Base-by-base conservation (phyloP, 1,140 invertebrate genomes). In the Drosophila athabasca region DNA sequence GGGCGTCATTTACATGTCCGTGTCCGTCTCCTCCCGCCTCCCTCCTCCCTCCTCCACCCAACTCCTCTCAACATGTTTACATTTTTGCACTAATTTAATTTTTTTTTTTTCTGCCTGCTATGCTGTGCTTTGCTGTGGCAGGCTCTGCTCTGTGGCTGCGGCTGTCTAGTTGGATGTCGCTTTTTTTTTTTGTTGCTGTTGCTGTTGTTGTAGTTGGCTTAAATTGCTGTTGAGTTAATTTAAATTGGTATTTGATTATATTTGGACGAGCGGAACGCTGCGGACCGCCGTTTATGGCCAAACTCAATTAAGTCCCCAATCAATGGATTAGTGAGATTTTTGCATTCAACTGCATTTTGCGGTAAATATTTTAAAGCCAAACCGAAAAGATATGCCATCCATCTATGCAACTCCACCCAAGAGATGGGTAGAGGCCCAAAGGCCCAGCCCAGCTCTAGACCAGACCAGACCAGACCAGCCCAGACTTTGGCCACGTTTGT, bases 181-280 rank as follows among this genome's bases (percentile, higher is more conserved):
- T 35, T 69, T 8, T 31, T 31, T 9, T 3, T 31, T 8, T 75
- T 65, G 24, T 26, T 26, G 24, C 5, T 26, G 24, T 26, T 26
- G 24, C 5, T 24, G 2, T 24, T 24, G 22, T 24, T 61, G 60
- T 70, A 68, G 49, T 59, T 61, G 50, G 62, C 82, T 87, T 87
- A 87, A 87, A 87, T 88, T 87, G 83, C 75, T 87, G 82, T 87
- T 87, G 82, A 87, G 83, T 87, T 87, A 87, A 87, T 87, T 87
- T 87, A 87, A 87, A 87, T 87, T 88, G 82, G 83, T 87, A 88
- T 87, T 87, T 87, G 82, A 87, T 87, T 87, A 88, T 87, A 87
- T 87, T 87, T 79, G 75, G 83, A 76, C 74, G 76, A 60, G 50
- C 53, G 46, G 57, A 62, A 54, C 57, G 51, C 48, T 51, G 44